Evolutionary conservation across 2,797 vertebrate genomes (phyloP), one percentile per base, ranked within the genome.

Genomic region (Amblyraja radiata): DNA sequence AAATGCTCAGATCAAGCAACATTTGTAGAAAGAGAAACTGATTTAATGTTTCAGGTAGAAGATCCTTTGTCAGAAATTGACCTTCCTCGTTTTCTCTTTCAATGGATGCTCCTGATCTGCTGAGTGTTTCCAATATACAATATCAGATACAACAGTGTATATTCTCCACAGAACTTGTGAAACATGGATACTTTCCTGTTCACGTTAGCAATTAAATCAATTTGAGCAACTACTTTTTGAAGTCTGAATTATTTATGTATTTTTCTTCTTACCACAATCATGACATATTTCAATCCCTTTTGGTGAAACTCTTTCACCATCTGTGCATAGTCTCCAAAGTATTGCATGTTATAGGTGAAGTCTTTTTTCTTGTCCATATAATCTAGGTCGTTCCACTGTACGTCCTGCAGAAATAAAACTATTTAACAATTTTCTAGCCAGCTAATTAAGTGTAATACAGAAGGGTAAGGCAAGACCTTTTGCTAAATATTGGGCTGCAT

Each of bases 341-440:
- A 94, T 28, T 95, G 80, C 84, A 96, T 96, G 95, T 98, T 97
- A 95, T 97, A 98, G 46, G 98, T 99, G 95, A 99, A 99, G 93
- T 98, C 97, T 94, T 97, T 97, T 93, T 94, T 95, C 93, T 96
- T 95, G 2, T 98, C 95, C 83, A 96, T 96, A 0, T 99, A 99
- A 95, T 99, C 99, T 86, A 99, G 94, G 94, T 99, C 98, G 0
- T 99, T 99, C 99, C 98, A 99, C 95, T 99, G 99, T 68, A 98
- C 98, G 0, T 99, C 99, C 99, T 99, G 95, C 0, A 0, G 93
- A 73, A 93, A 18, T 25, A 61, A 32, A 61, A 16, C n/a, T 63
- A 25, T n/a, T n/a, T 80, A n/a, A 32, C 46, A 68, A 21, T 88
- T 88, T 58, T 86, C 25, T 21, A 63, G n/a, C n/a, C n/a, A 65